Evolutionary conservation across 2,113 vertebrate genomes (phyloP), one percentile per base, ranked within the genome.

Genomic region (Gallinago media): DNA sequence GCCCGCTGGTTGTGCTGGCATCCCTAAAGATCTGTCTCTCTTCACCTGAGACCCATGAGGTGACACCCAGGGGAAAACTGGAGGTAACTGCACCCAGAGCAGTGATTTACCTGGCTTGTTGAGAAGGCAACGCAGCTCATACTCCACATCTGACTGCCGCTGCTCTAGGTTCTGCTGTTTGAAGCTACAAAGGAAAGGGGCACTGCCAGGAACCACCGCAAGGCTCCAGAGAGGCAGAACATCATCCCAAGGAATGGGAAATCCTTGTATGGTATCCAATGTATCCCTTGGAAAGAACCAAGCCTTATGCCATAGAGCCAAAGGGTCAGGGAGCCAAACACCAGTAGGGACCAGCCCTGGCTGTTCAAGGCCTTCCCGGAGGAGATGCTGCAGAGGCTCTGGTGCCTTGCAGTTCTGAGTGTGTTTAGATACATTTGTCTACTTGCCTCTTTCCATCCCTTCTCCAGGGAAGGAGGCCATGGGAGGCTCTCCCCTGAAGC

Each of bases 91-190:
- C 27, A 70, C 29, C 5, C 65, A 42, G 59, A 52, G 32, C 1
- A 0, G 27, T 61, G 55, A 36, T 92, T 95, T 93, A 99, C 99
- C 99, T 23, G 99, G 99, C 97, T 99, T 99, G 86, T 99, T 99
- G 75, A 99, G 98, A 42, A 99, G 98, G 95, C 99, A 99, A 13
- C 99, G 97, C 54, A 99, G 97, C 76, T 99, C 98, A 5, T 98
- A 99, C 76, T 99, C 99, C 81, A 99, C 99, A 0, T 99, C 99
- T 0, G 98, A 98, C 95, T 99, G 99, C 22, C 98, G 98, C 96
- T 99, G 98, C 95, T 99, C 99, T 85, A 99, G 96, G 84, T 97
- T 98, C 96, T 99, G 98, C 97, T 99, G 99, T 97, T 99, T 99
- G 67, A 98, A 98, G 85, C 99, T 99, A 72, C 34, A 94, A 88